Evolutionary conservation across 1,140 invertebrate genomes (phyloP), one percentile per base, ranked within the genome.

Genomic region (Planococcus citri): DNA sequence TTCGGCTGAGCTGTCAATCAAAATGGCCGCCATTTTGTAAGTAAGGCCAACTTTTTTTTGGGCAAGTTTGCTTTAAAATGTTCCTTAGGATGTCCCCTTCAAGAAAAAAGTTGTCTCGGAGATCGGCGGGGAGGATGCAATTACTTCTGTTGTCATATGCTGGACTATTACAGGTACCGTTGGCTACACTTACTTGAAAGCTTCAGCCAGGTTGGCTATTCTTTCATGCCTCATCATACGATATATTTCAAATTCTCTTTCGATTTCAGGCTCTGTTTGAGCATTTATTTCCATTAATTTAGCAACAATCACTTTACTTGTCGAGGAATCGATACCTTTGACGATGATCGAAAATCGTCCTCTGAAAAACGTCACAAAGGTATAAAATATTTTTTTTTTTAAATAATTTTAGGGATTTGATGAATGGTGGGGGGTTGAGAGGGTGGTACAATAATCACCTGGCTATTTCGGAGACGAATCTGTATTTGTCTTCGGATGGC

Each of bases 271-370:
- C 72, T 88, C 85, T 0, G 83, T 85, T 27, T 87, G 83, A 0
- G 84, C 79, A 20, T 82, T 80, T n/a, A 82, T 80, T 73, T 92
- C 89, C 71, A 92, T 78, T 41, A 93, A 82, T 79, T 94, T 94
- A 0, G 88, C 88, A 0, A 90, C 86, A 6, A 92, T 82, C 0
- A 91, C 83, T 29, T 81, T 81, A 73, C 91, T 87, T 1, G 81
- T 85, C 0, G 81, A 78, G 74, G 88, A 88, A 72, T 92, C 86
- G 12, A 90, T 83, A n/a, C 88, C 89, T 76, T 92, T 92, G 0
- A 88, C 86, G 3, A 95, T 87, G 0, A 89, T 84, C 1, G 90
- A 91, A 78, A 92, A 97, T 74, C 87, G 84, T 0, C 94, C 94
- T 67, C 90, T 88, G 77, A 27, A 74, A 71, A 72, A 68, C 58